Evolutionary conservation across 2,797 vertebrate species (phyloP), one percentile per base, ranked within the genome.

Genomic region (Pangasius djambal): DNA sequence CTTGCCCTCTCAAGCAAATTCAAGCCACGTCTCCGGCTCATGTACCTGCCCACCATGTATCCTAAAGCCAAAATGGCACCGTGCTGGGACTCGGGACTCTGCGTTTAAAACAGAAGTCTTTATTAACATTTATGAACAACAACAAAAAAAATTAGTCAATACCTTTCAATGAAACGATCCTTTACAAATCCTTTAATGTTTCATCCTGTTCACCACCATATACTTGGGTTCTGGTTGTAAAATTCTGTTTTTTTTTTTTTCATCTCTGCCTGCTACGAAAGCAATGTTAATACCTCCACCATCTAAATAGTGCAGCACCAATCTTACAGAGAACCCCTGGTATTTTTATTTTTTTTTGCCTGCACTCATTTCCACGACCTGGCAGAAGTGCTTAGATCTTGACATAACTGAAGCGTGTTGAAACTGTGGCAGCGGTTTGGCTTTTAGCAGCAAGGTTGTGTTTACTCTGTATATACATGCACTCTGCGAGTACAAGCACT

Each of bases 31-130:
- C 95, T 96, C 94, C 96, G 98, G 93, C 97, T 97, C 96, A 98
- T 96, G 89, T 98, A 98, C 88, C 98, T 95, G 94, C 98, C 98
- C 83, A 99, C 95, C 93, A 98, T 97, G 95, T 98, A 99, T 91
- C 98, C 99, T 79, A 99, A 95, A 89, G 98, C 98, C 95, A 99
- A 92, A 92, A 99, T 95, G 90, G 98, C 97, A 13, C 98, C 98
- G 59, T 99, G 98, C 88, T 99, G 99, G 88, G 97, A 96, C 94
- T 99, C 98, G 2, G 96, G 98, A 92, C 96, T 98, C 98, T 99
- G 94, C 37, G 92, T 86, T 89, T 67, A 5, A 86, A 87, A 88
- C 55, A 12, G 4, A 89, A 78, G 40, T 70, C 13, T 18, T 37
- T 63, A 72, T 59, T 28, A 74, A 50, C 59, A 89, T 55, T 82